Evolutionary conservation across 2,797 vertebrate species (phyloP).

Genomic region (Naso thynnoides): DNA sequence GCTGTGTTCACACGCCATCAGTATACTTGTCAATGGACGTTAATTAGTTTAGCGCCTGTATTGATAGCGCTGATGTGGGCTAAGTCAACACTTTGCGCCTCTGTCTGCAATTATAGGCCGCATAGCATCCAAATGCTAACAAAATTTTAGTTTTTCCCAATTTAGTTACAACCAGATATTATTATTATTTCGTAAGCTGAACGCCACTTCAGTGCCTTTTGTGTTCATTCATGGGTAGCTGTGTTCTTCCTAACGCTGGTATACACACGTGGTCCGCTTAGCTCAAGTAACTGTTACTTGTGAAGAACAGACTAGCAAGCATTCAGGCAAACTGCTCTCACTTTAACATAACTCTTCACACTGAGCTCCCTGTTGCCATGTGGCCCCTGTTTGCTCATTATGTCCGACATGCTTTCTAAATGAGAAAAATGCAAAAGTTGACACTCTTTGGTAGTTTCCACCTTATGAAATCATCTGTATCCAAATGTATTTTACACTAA

Average conservation of each 20-base stretch:
- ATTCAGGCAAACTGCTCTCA: background rate
- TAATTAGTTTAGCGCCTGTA: slow-evolving; percentile 13
- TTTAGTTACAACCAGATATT: background rate
- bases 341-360: background rate
- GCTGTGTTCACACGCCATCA: background rate
- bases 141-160: background rate
- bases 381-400: too few relatives aligned
- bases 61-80: background rate
- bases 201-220: background rate
- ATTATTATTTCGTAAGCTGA: rapidly evolving
- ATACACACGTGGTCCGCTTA: slow-evolving; percentile 4
- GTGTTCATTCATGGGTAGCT: background rate
- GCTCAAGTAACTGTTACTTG: background rate
- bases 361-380: too few relatives aligned
- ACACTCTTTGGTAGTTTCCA: background rate
- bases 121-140: slow-evolving; percentile 55
- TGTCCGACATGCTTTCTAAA: too few relatives aligned
- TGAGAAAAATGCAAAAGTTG: too few relatives aligned
- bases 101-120: slow-evolving; percentile 41
- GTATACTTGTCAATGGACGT: background rate
- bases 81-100: slow-evolving; percentile 21
- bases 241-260: background rate
- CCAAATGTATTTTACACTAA: rapidly evolving
- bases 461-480: background rate
- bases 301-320: too few relatives aligned